These are phyloP conservation scores for Trachelus iudaicus DNA, from an alignment of 2,888 invertebrate genomes.

Conservation along the genomic window DNA sequence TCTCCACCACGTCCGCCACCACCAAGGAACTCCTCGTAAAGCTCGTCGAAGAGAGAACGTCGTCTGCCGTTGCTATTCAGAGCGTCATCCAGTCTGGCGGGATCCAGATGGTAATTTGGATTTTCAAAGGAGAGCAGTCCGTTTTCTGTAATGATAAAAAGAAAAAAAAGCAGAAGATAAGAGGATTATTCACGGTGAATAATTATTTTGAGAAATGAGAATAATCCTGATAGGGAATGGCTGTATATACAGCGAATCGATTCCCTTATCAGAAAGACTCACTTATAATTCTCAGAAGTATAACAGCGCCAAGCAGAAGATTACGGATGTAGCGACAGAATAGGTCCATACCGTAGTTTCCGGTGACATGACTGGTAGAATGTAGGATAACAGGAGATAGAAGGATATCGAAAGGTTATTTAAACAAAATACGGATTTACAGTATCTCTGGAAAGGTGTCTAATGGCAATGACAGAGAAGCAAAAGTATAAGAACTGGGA, in stretches of 20 bases:
- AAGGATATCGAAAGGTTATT: neutral
- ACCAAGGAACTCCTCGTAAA: conserved; percentile 73
- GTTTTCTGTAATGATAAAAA: conserved; percentile 77
- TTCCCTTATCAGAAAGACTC: conserved; percentile 33
- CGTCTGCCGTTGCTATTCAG: conserved; percentile 74
- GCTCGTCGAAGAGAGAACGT: conserved; percentile 75
- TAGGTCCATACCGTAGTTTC: conserved; percentile 47
- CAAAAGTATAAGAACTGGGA: neutral
- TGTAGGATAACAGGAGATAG: neutral
- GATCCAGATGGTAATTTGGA: conserved; percentile 88
- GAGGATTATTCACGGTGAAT: neutral
- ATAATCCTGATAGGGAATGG: neutral
- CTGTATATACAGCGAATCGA: neutral
- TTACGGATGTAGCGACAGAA: conserved; percentile 51
- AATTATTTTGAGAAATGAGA: neutral
- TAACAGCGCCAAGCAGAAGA: conserved; percentile 45
- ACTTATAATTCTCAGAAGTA: conserved; percentile 54
- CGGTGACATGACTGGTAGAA: conserved; percentile 37
- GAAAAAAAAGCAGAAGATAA: neutral
- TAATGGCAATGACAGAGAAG: neutral
- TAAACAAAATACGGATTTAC: neutral
- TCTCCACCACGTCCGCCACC: conserved; percentile 62
- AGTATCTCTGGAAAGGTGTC: neutral
- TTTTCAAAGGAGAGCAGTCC: conserved; percentile 92
- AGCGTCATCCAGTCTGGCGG: conserved; percentile 81